Conservation (phyloP, 2,888 invertebrate genomes). For the Synergus gifuensis region DNA sequence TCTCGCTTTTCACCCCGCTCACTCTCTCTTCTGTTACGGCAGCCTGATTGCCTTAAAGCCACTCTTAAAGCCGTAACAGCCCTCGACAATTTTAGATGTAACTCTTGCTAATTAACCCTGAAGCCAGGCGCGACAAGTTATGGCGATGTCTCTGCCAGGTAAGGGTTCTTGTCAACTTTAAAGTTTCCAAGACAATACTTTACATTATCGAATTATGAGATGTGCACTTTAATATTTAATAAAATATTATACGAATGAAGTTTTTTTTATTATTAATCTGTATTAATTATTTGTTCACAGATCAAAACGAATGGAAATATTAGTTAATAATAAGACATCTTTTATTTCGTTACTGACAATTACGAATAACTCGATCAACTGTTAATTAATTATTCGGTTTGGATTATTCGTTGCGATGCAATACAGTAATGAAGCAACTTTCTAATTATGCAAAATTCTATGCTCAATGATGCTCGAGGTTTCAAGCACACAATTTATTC, state of each 20-base stretch:
- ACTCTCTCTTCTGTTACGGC: constrained; percentile 51
- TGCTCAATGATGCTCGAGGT: neutral
- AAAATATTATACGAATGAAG: neutral
- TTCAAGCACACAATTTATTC: constrained; percentile 28
- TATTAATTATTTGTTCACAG: too few relatives aligned
- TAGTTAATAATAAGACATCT: neutral
- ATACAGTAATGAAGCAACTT: constrained; percentile 25
- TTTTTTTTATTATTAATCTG: too few relatives aligned
- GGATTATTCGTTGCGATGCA: neutral
- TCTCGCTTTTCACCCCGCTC: constrained; percentile 43
- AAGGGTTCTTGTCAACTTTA: neutral
- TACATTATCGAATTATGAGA: neutral
- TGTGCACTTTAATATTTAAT: neutral
- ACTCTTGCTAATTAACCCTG: constrained; percentile 54
- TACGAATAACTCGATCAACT: neutral
- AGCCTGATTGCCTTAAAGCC: constrained; percentile 66
- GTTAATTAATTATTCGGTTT: neutral
- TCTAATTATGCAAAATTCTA: constrained; percentile 24
- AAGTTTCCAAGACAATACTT: neutral
- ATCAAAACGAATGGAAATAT: too few relatives aligned
- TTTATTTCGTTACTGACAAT: neutral
- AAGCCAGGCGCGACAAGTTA: constrained; percentile 52
- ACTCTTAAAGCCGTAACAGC: constrained; percentile 65
- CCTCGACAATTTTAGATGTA: constrained; percentile 57
- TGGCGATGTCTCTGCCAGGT: constrained; percentile 42